These are phyloP conservation scores for Melitaea cinxia DNA, from an alignment of 1,140 invertebrate species.

Conservation along the genomic window DNA sequence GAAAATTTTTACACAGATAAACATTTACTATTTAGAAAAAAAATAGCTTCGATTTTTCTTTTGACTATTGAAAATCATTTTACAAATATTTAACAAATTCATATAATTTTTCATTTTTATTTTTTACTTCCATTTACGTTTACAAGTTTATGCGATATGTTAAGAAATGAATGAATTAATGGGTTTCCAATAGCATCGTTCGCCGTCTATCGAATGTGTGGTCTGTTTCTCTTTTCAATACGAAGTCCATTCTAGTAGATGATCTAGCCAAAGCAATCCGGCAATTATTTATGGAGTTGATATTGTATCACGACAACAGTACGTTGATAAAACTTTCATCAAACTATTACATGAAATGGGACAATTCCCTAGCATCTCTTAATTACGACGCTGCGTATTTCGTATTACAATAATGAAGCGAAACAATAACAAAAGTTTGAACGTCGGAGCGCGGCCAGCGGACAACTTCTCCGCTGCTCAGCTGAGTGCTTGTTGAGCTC, in stretches of 20 bases:
- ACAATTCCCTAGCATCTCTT: constrained; percentile 73
- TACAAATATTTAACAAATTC: no score
- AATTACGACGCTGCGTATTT: constrained; percentile 77
- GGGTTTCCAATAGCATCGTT: constrained; percentile 25
- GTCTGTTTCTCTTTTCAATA: constrained; percentile 22
- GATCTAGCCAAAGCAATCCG: constrained; percentile 52
- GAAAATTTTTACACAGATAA: neutral
- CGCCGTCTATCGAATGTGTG: constrained; percentile 18
- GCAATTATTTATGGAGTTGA: constrained; percentile 68
- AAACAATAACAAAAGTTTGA: constrained; percentile 80
- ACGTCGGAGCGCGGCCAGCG: constrained; percentile 62
- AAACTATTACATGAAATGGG: constrained; percentile 70
- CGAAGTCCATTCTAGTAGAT: constrained; percentile 38
- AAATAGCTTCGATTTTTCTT: neutral
- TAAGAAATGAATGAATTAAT: constrained; percentile 26
- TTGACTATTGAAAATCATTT: no score
- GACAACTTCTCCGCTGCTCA: constrained; percentile 69
- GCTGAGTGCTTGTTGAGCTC: constrained; percentile 73
- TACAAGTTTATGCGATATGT: no score
- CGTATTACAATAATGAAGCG: constrained; percentile 80
- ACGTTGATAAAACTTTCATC: constrained; percentile 68
- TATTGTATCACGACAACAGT: constrained; percentile 62
- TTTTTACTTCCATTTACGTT: no score
- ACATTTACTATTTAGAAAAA: neutral
- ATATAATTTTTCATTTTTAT: no score